Evolutionary conservation across 1,140 invertebrate genomes (phyloP).

Genomic region (Saccostrea echinata): DNA sequence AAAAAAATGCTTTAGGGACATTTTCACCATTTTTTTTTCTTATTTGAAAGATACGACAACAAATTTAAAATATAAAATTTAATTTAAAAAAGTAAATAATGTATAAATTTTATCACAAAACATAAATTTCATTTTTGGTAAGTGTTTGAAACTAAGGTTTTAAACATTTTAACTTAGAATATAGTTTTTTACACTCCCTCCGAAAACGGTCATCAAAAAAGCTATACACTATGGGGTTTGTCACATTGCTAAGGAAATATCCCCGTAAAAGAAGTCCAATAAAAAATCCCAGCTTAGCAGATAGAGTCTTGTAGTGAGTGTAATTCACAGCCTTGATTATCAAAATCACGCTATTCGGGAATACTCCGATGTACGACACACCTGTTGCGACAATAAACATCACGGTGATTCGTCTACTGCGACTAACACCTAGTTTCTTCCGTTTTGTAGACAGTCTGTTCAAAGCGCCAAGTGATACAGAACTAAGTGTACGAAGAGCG

Average conservation of each 20-base stretch:
- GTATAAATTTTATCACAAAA: no score
- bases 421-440: neutral
- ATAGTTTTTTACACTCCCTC: constrained; percentile 46
- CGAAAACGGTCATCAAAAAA: constrained; percentile 53
- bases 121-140: no score
- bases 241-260: constrained; percentile 53
- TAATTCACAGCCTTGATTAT: constrained; percentile 31
- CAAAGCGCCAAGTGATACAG: neutral
- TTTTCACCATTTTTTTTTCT: no score
- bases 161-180: constrained; percentile 30
- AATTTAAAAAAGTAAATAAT: no score
- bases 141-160: no score
- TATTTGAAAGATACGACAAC: no score
- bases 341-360: constrained; percentile 40
- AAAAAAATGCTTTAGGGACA: no score
- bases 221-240: constrained; percentile 56
- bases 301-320: neutral
- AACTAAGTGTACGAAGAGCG: neutral
- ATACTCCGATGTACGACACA: constrained; percentile 48
- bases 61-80: no score
- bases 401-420: constrained; percentile 47
- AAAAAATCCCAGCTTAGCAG: neutral
- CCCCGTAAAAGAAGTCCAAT: constrained; percentile 30
- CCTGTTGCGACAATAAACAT: constrained; percentile 56
- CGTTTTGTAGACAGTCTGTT: neutral